A percentile compares a stretch with the other conserved stretches of the same genome.
Evolutionary conservation across 2,113 vertebrate genomes (phyloP).

Genomic region (Solea solea): DNA sequence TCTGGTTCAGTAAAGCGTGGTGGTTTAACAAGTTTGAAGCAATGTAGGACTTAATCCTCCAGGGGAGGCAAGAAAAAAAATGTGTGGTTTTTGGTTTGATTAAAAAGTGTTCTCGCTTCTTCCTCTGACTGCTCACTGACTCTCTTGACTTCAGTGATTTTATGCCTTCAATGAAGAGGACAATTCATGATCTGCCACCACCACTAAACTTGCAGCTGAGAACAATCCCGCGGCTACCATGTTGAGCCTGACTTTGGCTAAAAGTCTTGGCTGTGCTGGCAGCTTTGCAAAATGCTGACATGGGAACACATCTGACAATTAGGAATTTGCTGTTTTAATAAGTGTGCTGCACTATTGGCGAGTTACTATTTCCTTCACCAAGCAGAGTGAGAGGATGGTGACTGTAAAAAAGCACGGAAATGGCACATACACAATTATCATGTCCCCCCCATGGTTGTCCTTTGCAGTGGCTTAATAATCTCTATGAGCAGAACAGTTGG

Average conservation of each 20-base stretch:
- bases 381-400: conserved; percentile 53
- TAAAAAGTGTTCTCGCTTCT: conserved; percentile 24
- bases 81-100: neutral
- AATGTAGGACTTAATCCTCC: conserved; percentile 66
- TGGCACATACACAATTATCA: conserved; percentile 53
- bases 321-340: conserved; percentile 68
- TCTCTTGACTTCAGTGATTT: conserved; percentile 26
- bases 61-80: conserved; percentile 49
- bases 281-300: conserved; percentile 75
- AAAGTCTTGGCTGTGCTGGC: conserved; percentile 54
- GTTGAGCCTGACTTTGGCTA: conserved; percentile 35
- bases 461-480: conserved; percentile 40
- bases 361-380: conserved; percentile 60
- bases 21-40: conserved; percentile 72
- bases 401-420: conserved; percentile 49
- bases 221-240: conserved; percentile 21
- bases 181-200: conserved; percentile 17
- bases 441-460: conserved; percentile 36
- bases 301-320: conserved; percentile 71
- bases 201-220: conserved; percentile 8
- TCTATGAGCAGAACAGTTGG: conserved; percentile 14
- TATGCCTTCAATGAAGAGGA: neutral
- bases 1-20: conserved; percentile 68
- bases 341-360: conserved; percentile 32
- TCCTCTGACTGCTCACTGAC: conserved; percentile 23